Base-by-base conservation (phyloP, 2,888 invertebrate genomes). In the Ennomos quercinarius region DNA sequence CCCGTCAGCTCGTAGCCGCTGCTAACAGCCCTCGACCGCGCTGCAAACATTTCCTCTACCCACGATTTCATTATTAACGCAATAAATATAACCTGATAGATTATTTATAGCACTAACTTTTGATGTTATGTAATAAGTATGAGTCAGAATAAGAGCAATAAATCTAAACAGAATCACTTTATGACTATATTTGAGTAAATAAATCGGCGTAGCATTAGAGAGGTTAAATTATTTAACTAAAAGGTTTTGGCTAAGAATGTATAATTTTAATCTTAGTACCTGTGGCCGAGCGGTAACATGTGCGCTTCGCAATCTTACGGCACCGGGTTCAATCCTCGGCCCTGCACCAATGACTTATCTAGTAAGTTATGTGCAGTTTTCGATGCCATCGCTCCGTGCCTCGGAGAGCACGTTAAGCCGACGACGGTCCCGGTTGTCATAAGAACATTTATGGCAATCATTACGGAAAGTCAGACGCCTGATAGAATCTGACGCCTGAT, bases 81-180 rank as follows among this genome's bases (percentile, higher is more conserved):
- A 73, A 79, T 84, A 83, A 81, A 79, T 64, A 69, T 65, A 81
- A 81, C 72, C 74, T 79, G 76, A 78, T 74, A 76, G 79, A 84
- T 84, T 84, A 87, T 85, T 86, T 78, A 83, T 85, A 72, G 78
- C 78, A 72, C 76, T 77, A 87, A 83, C 76, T 75, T 80, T 78
- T 72, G 66, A 69, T 70, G 72, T 84, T 80, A 76, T 76, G 81
- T 80, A 81, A 86, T 79, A 80, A 62, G 57, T 57, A 62, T 62
- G 57, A 53, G 45, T 45, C 49, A 45, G 53, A 49, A 57, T 52
- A 57, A 48, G 49, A 52, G 52, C 57, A 49, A 49, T 54, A 59
- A 54, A 49, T 59, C 45, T 40, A 50, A 41, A 37, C 45, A 41
- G 36, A 59, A 59, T 6, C 27, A 27, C 5, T 54, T 59, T 59